Evolutionary conservation across 1,140 invertebrate genomes (phyloP).

Genomic region (Cyphomyrmex costatus): DNA sequence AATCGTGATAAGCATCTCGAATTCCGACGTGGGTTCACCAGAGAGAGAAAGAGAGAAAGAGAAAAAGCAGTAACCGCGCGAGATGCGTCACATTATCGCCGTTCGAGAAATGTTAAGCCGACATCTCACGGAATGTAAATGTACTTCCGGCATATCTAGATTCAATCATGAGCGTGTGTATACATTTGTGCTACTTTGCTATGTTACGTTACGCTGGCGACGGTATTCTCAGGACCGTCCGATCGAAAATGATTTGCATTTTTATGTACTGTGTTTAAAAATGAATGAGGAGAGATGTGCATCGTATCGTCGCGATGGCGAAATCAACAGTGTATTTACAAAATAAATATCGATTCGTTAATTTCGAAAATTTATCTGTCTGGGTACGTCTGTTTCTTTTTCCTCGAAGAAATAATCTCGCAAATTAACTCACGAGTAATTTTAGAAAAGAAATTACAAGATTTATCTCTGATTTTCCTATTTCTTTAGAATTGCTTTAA

Average conservation of each 20-base stretch:
- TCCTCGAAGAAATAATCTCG: neutral
- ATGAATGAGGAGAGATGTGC: neutral
- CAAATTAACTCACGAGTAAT: neutral
- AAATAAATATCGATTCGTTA: neutral
- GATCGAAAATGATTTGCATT: slow-evolving; percentile 33
- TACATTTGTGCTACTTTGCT: slow-evolving; percentile 49
- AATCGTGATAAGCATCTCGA: slow-evolving; percentile 42
- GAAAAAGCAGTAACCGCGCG: slow-evolving; percentile 21
- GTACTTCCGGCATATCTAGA: slow-evolving; percentile 59
- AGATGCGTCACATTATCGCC: slow-evolving; percentile 54
- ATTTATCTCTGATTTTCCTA: neutral
- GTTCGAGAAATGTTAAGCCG: slow-evolving; percentile 50
- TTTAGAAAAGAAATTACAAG: neutral
- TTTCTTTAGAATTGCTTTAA: neutral
- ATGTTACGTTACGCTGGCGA: slow-evolving; percentile 3
- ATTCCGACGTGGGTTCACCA: slow-evolving; percentile 20
- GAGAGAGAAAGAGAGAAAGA: slow-evolving; percentile 5
- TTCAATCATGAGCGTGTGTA: slow-evolving; percentile 48
- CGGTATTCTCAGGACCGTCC: slow-evolving; percentile 22
- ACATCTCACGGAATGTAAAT: slow-evolving; percentile 52
- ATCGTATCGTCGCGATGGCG: neutral
- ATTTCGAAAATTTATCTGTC: slow-evolving; percentile 1
- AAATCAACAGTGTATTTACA: neutral
- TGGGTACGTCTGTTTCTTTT: neutral
- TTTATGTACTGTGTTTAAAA: slow-evolving; percentile 38